A percentile compares a stretch with the other conserved stretches of the same genome.
phyloP scores from a whole-genome alignment of 2,113 vertebrate genomes.

The Cyanocitta stelleri region DNA sequence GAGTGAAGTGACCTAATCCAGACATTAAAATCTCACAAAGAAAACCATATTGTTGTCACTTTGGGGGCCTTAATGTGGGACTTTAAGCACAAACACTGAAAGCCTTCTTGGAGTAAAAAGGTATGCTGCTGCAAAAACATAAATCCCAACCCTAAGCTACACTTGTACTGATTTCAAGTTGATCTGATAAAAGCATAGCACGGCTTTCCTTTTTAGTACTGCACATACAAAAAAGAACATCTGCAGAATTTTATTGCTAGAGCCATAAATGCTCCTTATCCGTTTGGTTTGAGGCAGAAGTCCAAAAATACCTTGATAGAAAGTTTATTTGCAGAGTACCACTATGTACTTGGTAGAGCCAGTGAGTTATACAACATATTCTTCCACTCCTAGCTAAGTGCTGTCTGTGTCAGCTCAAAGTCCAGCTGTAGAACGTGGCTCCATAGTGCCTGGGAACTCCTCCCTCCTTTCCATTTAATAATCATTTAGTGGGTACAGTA shows the following conservation, averaged over 20 bases:
- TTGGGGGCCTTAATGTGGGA: slow-evolving; percentile 48
- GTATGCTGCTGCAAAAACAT: neutral
- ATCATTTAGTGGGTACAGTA: slow-evolving; percentile 3
- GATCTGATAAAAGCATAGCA: slow-evolving; percentile 55
- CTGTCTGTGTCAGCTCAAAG: slow-evolving; percentile 15
- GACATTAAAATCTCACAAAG: slow-evolving; percentile 73
- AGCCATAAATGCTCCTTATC: slow-evolving; percentile 66
- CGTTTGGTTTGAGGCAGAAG: slow-evolving; percentile 58
- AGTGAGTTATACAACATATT: slow-evolving; percentile 64
- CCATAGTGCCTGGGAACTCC: slow-evolving; percentile 32
- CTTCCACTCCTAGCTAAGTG: slow-evolving; percentile 58
- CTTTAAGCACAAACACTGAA: slow-evolving; percentile 46
- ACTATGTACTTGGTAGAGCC: slow-evolving; percentile 68
- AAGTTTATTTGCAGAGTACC: slow-evolving; percentile 71
- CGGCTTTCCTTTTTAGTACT: slow-evolving; percentile 45
- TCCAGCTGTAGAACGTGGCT: slow-evolving; percentile 27
- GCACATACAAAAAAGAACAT: slow-evolving; percentile 36
- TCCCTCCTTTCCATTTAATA: slow-evolving; percentile 42
- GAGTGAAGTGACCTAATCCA: slow-evolving; percentile 83
- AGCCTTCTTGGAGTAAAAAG: neutral
- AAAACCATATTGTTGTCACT: slow-evolving; percentile 65
- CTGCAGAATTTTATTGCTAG: slow-evolving; percentile 53
- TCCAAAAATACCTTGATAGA: slow-evolving; percentile 68
- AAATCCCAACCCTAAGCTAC: slow-evolving; percentile 23
- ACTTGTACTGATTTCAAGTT: slow-evolving; percentile 7